A percentile compares a stretch with the other conserved stretches of the same genome.
Evolutionary conservation across 2,113 vertebrate genomes (phyloP).

Genomic region (Natator depressus): DNA sequence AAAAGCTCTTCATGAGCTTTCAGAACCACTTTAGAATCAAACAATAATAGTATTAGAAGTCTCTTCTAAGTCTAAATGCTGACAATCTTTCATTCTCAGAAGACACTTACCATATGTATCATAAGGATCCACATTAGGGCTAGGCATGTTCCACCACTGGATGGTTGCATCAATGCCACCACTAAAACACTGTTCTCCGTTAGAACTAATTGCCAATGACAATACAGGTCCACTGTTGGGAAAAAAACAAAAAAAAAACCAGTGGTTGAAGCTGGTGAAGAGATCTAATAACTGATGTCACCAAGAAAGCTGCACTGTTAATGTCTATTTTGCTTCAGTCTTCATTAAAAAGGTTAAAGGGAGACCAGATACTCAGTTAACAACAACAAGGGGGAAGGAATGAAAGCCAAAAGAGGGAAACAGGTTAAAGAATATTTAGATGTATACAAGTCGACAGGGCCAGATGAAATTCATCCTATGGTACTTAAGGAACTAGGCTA

Average conservation of each 20-base stretch:
- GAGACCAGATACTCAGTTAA: neutral
- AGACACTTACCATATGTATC: constrained; percentile 91
- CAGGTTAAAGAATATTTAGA: neutral
- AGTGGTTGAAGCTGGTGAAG: neutral
- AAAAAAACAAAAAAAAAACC: constrained; percentile 7
- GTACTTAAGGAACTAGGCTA: neutral
- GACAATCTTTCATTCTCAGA: neutral
- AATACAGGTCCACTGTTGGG: constrained; percentile 90
- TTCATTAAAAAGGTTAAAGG: neutral
- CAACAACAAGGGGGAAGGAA: neutral
- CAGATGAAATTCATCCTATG: neutral
- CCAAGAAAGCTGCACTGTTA: neutral
- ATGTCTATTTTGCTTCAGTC: neutral
- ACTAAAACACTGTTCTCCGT: constrained; percentile 96
- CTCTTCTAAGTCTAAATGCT: neutral
- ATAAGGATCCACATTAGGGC: constrained; percentile 96
- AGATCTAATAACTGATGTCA: neutral
- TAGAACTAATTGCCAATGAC: constrained; percentile 92
- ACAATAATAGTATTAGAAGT: neutral
- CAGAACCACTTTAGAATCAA: neutral
- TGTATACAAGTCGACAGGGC: neutral
- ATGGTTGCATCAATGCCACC: constrained; percentile 95
- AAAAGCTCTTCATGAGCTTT: neutral
- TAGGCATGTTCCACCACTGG: constrained; percentile 99
- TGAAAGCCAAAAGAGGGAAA: neutral